These are phyloP conservation scores for Tenthredo mesomela DNA, from an alignment of 2,888 invertebrate species.

Conservation along the genomic window DNA sequence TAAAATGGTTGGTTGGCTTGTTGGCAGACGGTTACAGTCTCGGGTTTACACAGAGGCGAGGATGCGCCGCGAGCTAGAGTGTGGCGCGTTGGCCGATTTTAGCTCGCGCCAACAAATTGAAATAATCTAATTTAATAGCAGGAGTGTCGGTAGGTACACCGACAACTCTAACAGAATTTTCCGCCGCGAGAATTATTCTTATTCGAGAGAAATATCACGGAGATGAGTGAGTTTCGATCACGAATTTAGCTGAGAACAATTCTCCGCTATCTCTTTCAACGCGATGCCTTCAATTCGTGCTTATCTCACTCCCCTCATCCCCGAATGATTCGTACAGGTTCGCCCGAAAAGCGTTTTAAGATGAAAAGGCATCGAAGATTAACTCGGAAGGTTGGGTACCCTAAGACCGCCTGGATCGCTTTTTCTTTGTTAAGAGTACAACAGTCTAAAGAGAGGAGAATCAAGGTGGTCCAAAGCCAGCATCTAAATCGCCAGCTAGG, in stretches of 20 bases:
- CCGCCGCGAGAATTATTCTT: slow-evolving; percentile 20
- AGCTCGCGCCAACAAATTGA: slow-evolving; percentile 50
- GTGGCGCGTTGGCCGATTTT: slow-evolving; percentile 40
- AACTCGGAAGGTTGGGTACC: slow-evolving; percentile 33
- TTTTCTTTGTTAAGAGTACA: slow-evolving; percentile 32
- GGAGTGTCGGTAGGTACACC: slow-evolving; percentile 4
- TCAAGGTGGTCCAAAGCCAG: slow-evolving; percentile 7
- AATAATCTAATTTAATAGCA: slow-evolving; percentile 47
- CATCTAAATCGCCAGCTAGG: not conserved
- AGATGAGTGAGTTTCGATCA: not conserved
- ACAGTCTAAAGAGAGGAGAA: slow-evolving; percentile 23
- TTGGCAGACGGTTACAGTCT: slow-evolving; percentile 48
- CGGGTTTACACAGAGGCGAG: slow-evolving; percentile 24
- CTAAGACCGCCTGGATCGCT: slow-evolving; percentile 10
- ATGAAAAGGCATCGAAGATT: slow-evolving; percentile 42
- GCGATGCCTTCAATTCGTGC: slow-evolving; percentile 13
- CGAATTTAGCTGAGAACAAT: slow-evolving; percentile 26
- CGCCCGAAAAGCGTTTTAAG: slow-evolving; percentile 20
- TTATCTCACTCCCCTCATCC: slow-evolving; percentile 14
- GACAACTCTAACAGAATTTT: slow-evolving; percentile 22
- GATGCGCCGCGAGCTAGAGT: not conserved
- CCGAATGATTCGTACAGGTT: not conserved
- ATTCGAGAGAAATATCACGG: not conserved
- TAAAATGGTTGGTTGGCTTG: slow-evolving; percentile 59
- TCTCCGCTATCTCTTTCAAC: not conserved